phyloP scores from a whole-genome alignment of 2,888 invertebrate species.

The Lypha dubia region DNA sequence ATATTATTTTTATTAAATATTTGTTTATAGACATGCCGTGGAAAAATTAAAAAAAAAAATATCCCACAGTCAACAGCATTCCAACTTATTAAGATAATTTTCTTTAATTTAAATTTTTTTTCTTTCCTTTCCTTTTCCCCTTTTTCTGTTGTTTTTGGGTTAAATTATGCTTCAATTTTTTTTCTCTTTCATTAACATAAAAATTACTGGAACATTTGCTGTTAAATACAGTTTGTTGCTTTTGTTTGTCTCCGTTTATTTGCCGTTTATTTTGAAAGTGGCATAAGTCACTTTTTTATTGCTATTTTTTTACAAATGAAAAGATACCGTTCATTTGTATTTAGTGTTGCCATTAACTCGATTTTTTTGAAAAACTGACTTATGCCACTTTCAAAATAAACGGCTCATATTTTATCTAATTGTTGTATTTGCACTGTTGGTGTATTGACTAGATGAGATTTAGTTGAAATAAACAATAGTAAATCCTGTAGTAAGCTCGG shows the following conservation, averaged over 20 bases:
- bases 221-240: conserved; percentile 39
- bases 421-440: not conserved
- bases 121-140: not conserved
- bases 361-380: too few species aligned
- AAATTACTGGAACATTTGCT: conserved; percentile 34
- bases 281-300: too few species aligned
- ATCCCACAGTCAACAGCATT: conserved; percentile 5
- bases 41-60: not conserved
- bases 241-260: too few species aligned
- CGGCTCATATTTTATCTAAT: conserved; percentile 5
- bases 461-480: not conserved
- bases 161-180: not conserved
- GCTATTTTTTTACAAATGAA: too few species aligned
- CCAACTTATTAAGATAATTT: not conserved
- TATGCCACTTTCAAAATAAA: too few species aligned
- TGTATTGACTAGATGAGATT: not conserved
- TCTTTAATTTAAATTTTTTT: conserved; percentile 8
- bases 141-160: too few species aligned
- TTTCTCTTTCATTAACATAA: not conserved
- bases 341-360: too few species aligned
- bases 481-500: too few species aligned
- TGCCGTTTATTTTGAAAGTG: too few species aligned
- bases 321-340: too few species aligned
- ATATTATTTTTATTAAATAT: conserved; percentile 46
- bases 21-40: conserved; percentile 16